Evolutionary conservation across 2,888 invertebrate genomes (phyloP).

Genomic region (Rhingia campestris): DNA sequence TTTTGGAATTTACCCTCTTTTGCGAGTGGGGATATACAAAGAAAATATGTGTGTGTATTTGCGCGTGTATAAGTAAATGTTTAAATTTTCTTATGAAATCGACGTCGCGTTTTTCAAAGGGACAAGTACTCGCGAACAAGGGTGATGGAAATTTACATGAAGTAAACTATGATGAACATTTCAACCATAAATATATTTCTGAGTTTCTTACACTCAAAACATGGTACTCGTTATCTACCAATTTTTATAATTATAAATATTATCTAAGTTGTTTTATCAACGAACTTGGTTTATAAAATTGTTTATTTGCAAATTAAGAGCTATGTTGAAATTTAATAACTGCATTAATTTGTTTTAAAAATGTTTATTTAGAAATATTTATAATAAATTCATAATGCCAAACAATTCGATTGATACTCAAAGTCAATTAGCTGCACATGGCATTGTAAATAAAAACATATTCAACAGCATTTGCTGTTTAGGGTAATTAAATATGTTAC

Average conservation of each 20-base stretch:
- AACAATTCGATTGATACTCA: no score
- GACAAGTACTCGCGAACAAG: not conserved
- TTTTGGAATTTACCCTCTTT: slow-evolving; percentile 7
- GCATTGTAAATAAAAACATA: not conserved
- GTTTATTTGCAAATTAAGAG: no score
- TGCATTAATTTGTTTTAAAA: no score
- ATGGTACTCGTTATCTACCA: no score
- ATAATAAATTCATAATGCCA: no score
- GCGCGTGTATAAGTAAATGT: not conserved
- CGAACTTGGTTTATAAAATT: no score
- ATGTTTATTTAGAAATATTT: no score
- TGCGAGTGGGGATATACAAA: not conserved
- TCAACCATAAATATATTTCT: not conserved
- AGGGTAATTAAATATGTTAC: slow-evolving; percentile 11
- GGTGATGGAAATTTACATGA: slow-evolving; percentile 9
- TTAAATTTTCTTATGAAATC: slow-evolving; percentile 1
- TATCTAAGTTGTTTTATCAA: no score
- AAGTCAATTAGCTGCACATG: no score
- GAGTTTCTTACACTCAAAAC: slow-evolving; percentile 6
- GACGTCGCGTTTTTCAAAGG: not conserved
- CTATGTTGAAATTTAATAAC: no score
- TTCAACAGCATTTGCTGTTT: slow-evolving; percentile 11
- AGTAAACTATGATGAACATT: not conserved
- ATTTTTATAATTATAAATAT: no score
- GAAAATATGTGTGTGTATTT: not conserved